phyloP scores from a whole-genome alignment of 2,113 vertebrate genomes.

The Verasper variegatus region DNA sequence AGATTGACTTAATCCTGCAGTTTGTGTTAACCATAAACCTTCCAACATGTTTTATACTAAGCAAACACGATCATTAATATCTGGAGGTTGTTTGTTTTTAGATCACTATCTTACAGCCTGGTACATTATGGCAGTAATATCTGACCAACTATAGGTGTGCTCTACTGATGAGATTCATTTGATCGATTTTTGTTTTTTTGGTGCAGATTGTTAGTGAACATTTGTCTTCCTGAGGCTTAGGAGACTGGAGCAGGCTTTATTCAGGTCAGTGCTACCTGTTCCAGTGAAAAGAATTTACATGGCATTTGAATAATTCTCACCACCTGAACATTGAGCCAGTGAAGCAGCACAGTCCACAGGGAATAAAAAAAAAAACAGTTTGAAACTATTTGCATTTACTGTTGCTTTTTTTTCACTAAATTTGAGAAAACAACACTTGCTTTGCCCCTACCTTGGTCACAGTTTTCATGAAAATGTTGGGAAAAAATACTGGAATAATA shows the following conservation, averaged over 20 bases:
- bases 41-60: too few species aligned
- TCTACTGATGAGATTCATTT: too few species aligned
- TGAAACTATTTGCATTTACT: conserved; percentile 37
- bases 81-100: too few species aligned
- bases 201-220: neutral
- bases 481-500: conserved; percentile 13
- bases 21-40: too few species aligned
- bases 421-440: conserved; percentile 2
- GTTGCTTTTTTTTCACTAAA: conserved; percentile 13
- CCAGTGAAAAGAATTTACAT: conserved; percentile 51
- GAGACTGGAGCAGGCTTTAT: conserved; percentile 12
- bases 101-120: too few species aligned
- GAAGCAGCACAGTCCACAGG: conserved; percentile 6
- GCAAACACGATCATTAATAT: too few species aligned
- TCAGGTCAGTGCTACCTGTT: conserved; percentile 16
- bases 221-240: conserved; percentile 18
- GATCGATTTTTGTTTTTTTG: conserved; percentile 1
- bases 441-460: neutral
- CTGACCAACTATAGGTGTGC: too few species aligned
- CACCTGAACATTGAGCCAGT: conserved; percentile 23
- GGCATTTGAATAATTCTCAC: conserved; percentile 58
- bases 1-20: too few species aligned
- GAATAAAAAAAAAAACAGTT: conserved; percentile 21
- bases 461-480: conserved; percentile 1
- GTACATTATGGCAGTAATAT: too few species aligned